These are phyloP conservation scores for Drosophila maculinotata DNA, from an alignment of 2,888 invertebrate genomes.

Conservation along the genomic window DNA sequence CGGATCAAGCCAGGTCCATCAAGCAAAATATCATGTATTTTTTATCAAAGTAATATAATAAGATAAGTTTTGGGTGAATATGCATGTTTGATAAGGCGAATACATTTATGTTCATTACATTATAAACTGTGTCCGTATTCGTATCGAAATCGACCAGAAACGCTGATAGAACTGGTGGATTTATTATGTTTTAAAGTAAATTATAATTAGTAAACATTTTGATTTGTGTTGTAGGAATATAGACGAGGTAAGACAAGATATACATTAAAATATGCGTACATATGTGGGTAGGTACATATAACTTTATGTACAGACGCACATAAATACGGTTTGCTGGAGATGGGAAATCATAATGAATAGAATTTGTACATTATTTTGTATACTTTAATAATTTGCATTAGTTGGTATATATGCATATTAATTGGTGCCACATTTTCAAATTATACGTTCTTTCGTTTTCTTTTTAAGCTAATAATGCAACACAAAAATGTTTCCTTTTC, in stretches of 20 bases:
- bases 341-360: constrained; percentile 48
- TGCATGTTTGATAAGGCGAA: constrained; percentile 4
- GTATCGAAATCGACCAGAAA: constrained; percentile 22
- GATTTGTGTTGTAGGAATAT: constrained; percentile 43
- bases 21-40: not conserved
- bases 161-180: constrained; percentile 16
- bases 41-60: constrained; percentile 4
- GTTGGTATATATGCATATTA: constrained; percentile 51
- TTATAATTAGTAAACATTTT: constrained; percentile 48
- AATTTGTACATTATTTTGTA: constrained; percentile 62
- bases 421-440: constrained; percentile 45
- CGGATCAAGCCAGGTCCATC: not conserved
- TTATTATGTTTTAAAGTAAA: constrained; percentile 42
- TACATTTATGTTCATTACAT: constrained; percentile 1
- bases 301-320: constrained; percentile 12
- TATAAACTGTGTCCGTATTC: constrained; percentile 11
- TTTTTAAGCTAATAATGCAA: constrained; percentile 49
- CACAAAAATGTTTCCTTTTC: constrained; percentile 43
- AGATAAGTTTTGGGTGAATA: not conserved
- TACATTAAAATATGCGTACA: constrained; percentile 13
- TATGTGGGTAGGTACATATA: no score
- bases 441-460: constrained; percentile 24
- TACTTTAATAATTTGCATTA: constrained; percentile 60
- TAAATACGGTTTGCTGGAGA: not conserved
- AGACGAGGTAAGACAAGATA: constrained; percentile 29